These are phyloP conservation scores for Furnarius figulus DNA, from an alignment of 2,113 vertebrate species.

Conservation along the genomic window DNA sequence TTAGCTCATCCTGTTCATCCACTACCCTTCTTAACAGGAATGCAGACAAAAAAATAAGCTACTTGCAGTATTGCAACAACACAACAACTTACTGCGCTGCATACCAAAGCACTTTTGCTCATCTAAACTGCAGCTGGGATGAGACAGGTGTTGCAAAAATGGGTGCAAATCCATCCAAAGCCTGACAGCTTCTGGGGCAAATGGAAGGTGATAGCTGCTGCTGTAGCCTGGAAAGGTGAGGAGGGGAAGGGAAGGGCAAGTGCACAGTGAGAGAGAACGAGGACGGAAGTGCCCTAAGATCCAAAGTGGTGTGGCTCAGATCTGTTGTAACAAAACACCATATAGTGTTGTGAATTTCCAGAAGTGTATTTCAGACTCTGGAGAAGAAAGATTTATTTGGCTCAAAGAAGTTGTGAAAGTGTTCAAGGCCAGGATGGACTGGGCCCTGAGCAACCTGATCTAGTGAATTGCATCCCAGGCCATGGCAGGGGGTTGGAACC, in stretches of 20 bases:
- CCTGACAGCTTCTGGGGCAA: neutral
- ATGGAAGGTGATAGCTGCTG: neutral
- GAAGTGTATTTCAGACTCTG: neutral
- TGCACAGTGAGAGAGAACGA: neutral
- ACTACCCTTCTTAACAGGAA: neutral
- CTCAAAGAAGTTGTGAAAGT: neutral
- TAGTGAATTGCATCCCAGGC: neutral
- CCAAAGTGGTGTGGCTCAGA: neutral
- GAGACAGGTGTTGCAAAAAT: neutral
- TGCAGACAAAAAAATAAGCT: neutral
- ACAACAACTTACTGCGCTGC: neutral
- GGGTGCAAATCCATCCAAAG: neutral
- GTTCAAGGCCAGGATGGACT: neutral
- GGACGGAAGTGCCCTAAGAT: neutral
- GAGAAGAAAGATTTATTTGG: neutral
- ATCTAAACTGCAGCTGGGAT: neutral
- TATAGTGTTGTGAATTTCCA: neutral
- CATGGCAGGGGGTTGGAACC: neutral
- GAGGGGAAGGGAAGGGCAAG: neutral
- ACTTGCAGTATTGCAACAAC: neutral
- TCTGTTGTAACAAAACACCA: neutral
- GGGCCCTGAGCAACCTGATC: neutral
- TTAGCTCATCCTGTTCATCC: constrained; percentile 6
- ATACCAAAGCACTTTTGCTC: neutral
- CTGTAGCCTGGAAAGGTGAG: neutral